Evolutionary conservation across 2,888 invertebrate species (phyloP), one percentile per base, ranked within the genome.

Genomic region (Clusia tigrina): DNA sequence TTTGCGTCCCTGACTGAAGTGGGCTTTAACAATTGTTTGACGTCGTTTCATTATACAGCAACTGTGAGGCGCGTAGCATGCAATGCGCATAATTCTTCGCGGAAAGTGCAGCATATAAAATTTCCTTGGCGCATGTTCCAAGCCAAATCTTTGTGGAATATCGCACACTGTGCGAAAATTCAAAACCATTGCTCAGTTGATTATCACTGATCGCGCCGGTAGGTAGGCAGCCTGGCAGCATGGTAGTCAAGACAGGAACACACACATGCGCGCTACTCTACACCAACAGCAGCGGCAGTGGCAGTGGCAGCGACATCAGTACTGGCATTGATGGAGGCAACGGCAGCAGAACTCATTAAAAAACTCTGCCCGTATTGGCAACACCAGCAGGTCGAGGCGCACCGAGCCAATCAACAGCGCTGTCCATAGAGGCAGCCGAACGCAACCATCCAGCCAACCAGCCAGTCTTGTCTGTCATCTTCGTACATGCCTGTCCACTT

Each of bases 61-160:
- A 32, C 32, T 6, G 6, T 32, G 32, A 32, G n/a, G n/a, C n/a
- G n/a, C n/a, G n/a, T n/a, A n/a, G n/a, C n/a, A n/a, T 12, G 32
- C 32, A 32, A 32, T 32, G 12, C 6, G 12, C 6, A 32, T 32
- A 32, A 32, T 32, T 32, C 32, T 12, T 32, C 32, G 32, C 32
- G 32, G 12, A 32, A 32, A 6, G 32, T 12, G 32, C 32, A 12
- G 32, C 32, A 48, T 48, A 48, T 48, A 20, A 20, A 48, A 48
- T 48, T 48, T 48, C 48, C 22, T 6, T 9, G 5, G 22, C 18
- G 48, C 48, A 20, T 48, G 48, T 48, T 22, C 48, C 18, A 48
- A 74, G 72, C 71, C 72, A 76, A 75, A 75, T 75, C 74, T 75
- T 76, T 76, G 76, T 76, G 77, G 75, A 78, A 76, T 76, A 78